Percentiles rank a stretch among this genome's conserved stretches.
phyloP scores from a whole-genome alignment of 2,797 vertebrate species.

The Leuciscus waleckii region DNA sequence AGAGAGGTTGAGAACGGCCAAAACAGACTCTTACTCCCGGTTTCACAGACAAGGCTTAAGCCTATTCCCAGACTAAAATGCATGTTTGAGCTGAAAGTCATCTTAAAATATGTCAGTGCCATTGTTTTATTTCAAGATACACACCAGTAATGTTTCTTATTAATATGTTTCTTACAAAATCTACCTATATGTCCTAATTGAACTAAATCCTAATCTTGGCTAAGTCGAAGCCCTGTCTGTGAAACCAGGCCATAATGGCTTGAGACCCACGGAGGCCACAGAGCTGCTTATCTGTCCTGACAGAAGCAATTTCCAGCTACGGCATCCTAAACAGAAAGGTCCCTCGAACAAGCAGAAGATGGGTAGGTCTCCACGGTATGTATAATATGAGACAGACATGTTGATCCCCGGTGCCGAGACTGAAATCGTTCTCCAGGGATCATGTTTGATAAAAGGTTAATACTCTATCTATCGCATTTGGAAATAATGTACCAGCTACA shows the following conservation, averaged over 20 bases:
- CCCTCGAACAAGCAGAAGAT: constrained; percentile 64
- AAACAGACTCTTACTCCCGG: neutral
- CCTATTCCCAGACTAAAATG: too few relatives aligned
- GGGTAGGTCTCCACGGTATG: constrained; percentile 61
- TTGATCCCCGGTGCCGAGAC: constrained; percentile 8
- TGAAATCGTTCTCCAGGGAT: constrained; percentile 19
- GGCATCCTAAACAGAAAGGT: constrained; percentile 69
- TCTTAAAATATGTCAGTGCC: too few relatives aligned
- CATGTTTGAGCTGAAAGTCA: too few relatives aligned
- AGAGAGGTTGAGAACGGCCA: constrained; percentile 53
- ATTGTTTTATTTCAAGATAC: too few relatives aligned
- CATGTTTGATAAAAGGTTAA: neutral
- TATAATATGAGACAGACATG: constrained; percentile 56
- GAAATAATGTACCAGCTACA: neutral
- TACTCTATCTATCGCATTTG: neutral
- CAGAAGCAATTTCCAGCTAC: constrained; percentile 80
- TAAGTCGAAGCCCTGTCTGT: too few relatives aligned
- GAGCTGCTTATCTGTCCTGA: constrained; percentile 78
- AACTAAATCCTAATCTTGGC: too few relatives aligned
- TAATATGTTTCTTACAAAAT: too few relatives aligned
- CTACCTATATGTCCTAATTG: too few relatives aligned
- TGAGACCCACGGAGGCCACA: constrained; percentile 12
- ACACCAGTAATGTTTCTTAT: too few relatives aligned
- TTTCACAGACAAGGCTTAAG: too few relatives aligned
- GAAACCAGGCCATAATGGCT: neutral